Evolutionary conservation across 1,140 invertebrate species (phyloP).

Genomic region (Oreohelix idahoensis): DNA sequence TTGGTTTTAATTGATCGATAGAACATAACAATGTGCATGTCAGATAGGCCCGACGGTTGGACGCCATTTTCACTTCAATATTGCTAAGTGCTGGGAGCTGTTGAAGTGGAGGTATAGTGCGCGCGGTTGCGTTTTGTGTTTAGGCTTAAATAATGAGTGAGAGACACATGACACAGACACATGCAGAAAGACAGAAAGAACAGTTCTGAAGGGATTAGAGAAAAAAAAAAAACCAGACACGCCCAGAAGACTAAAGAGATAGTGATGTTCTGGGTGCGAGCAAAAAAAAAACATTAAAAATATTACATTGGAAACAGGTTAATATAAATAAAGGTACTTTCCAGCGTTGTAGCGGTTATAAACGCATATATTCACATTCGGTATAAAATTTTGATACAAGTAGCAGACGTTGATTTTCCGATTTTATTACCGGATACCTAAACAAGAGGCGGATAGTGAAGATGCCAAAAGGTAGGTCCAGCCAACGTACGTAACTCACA

Average conservation of each 20-base stretch:
- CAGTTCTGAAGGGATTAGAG: neutral
- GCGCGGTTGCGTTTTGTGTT: neutral
- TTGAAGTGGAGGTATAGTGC: neutral
- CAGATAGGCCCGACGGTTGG: neutral
- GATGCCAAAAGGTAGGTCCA: too few relatives aligned
- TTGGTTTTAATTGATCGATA: constrained; percentile 17
- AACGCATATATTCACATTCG: too few relatives aligned
- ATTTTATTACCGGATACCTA: too few relatives aligned
- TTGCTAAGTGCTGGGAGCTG: neutral
- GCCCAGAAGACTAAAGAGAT: neutral
- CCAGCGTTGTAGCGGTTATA: too few relatives aligned
- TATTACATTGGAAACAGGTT: too few relatives aligned
- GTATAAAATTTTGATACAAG: too few relatives aligned
- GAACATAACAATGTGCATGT: neutral
- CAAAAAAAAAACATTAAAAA: too few relatives aligned
- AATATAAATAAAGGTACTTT: too few relatives aligned
- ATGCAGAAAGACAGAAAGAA: neutral
- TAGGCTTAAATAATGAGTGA: neutral
- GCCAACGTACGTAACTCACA: too few relatives aligned
- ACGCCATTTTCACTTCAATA: constrained; percentile 12
- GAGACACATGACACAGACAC: neutral
- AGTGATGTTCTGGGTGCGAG: neutral
- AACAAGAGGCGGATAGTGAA: too few relatives aligned
- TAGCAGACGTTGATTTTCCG: too few relatives aligned
- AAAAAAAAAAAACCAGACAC: neutral